Conservation (phyloP, 2,113 vertebrate genomes). For the Ia io region DNA sequence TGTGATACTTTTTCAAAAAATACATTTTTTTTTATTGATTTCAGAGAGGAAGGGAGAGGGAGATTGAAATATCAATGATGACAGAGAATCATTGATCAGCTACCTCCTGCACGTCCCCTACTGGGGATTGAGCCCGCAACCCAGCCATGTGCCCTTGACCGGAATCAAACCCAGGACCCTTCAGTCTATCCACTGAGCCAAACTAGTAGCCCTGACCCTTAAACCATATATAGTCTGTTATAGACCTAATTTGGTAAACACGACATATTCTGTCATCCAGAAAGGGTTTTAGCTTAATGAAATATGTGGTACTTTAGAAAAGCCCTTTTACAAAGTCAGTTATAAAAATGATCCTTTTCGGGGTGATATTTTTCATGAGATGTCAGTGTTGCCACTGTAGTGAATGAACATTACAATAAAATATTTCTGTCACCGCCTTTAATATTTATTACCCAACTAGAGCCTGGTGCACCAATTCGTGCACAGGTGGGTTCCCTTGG, state of each 20-base stretch:
- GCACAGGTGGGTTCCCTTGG: too few relatives aligned
- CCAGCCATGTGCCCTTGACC: too few relatives aligned
- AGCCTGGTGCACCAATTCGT: too few relatives aligned
- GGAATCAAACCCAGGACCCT: too few relatives aligned
- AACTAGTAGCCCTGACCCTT: not conserved
- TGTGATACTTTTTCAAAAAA: not conserved
- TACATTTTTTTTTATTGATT: too few relatives aligned
- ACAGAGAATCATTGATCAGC: too few relatives aligned
- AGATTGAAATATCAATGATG: too few relatives aligned
- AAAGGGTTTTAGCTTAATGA: constrained; percentile 33
- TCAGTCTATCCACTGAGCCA: too few relatives aligned
- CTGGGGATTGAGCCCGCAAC: too few relatives aligned
- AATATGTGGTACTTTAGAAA: not conserved
- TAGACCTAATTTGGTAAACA: not conserved
- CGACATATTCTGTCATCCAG: not conserved
- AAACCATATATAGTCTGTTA: not conserved
- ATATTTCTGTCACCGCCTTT: not conserved
- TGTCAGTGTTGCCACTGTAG: not conserved
- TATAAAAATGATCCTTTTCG: not conserved
- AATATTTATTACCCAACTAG: not conserved
- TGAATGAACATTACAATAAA: not conserved
- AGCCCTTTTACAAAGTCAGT: not conserved
- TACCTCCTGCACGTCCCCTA: too few relatives aligned
- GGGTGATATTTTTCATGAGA: not conserved
- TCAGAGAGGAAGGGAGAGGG: too few relatives aligned